Evolutionary conservation across 53 echinoderm and acorn worm genomes (phyloP).

Genomic region (Temnopleurus reevesii): DNA sequence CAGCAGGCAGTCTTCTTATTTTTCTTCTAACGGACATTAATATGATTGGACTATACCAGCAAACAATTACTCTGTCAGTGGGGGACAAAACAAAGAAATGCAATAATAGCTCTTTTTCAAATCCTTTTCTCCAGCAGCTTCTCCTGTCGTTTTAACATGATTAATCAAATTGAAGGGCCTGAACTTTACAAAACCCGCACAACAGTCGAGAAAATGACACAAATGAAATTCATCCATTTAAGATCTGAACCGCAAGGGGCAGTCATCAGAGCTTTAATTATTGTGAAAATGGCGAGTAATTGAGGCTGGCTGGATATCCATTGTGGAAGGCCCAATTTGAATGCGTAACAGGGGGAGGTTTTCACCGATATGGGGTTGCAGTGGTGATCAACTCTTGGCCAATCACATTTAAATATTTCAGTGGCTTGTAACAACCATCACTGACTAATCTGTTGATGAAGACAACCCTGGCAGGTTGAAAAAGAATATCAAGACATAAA

Average conservation of each 20-base stretch:
- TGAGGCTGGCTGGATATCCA: constrained; percentile 2
- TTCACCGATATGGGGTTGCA: too few species aligned
- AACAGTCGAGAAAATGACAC: constrained; percentile 28
- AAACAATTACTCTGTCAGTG: constrained; percentile 3
- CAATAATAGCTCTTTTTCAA: background rate
- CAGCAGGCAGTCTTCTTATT: background rate
- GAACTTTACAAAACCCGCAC: background rate
- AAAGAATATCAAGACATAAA: too few species aligned
- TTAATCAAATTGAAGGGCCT: constrained; percentile 13
- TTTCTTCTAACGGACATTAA: background rate
- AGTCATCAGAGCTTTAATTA: constrained; percentile 47
- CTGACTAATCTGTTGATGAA: too few species aligned
- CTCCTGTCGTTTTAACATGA: constrained; percentile 20
- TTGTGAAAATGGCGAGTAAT: constrained; percentile 34
- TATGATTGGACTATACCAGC: background rate
- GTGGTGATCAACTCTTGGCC: too few species aligned
- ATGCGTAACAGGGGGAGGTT: background rate
- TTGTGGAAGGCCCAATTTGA: constrained; percentile 13
- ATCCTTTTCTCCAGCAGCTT: background rate
- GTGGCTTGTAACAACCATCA: too few species aligned
- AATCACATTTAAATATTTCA: too few species aligned
- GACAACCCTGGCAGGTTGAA: too few species aligned
- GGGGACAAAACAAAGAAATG: constrained; percentile 24
- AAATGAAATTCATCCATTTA: constrained; percentile 53
- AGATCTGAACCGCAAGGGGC: constrained; percentile 6